Base-by-base conservation (phyloP, 2,113 vertebrate species). In the Zosterops borbonicus region DNA sequence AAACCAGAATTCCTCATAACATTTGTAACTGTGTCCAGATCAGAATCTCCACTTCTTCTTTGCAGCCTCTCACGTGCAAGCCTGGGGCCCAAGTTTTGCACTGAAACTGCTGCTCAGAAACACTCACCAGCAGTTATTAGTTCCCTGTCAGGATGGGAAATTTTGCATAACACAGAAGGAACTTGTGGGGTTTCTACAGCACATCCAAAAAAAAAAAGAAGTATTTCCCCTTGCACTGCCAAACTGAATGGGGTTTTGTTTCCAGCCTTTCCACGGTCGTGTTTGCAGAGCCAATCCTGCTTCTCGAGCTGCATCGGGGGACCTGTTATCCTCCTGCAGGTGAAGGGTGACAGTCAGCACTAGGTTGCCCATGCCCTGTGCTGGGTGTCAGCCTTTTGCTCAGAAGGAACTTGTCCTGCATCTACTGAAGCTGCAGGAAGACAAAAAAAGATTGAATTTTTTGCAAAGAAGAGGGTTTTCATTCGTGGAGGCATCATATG, bases 61-160 rank as follows among this genome's bases (percentile, higher is more conserved):
- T 52, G 29, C 42, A 55, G 42, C n/a, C 39, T 83, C 50, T 58
- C 1, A 2, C 44, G 6, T 12, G 35, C 47, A 80, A 85, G 49
- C 46, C 18, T 21, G 62, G 8, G 19, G 25, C 42, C 19, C 14
- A 85, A 74, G 63, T 67, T 73, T 53, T 65, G 41, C 56, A 24
- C 29, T 50, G 77, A 44, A 92, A 58, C 29, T 55, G 47, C 87
- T 22, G 13, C 46, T 60, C 39, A 93, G 63, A 85, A 90, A 73
- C 52, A 25, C 4, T 0, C 46, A 49, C 11, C 37, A 81, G 35
- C 24, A 25, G 68, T 92, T 68, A 41, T 14, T 74, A 88, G 76
- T 95, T 97, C 95, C 83, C 37, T 46, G 31, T 92, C 23, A 7
- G 23, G 53, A 92, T 4, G 20, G 92, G 94, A 97, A 95, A 95